Conservation (phyloP, 2,113 vertebrate species). For the Phalacrocorax brasilianus region DNA sequence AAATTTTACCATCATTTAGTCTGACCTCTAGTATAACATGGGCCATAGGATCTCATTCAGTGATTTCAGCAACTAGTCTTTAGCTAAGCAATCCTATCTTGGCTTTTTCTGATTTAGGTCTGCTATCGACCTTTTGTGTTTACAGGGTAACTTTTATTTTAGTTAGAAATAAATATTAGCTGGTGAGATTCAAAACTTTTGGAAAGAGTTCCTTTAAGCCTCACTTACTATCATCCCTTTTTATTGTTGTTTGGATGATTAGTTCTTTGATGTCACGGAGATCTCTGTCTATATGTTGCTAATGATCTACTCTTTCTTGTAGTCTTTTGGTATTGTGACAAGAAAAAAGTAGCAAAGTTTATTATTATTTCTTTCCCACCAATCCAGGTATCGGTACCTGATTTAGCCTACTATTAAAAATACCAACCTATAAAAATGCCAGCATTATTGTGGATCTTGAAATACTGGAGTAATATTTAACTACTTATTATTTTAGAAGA, state of each 20-base stretch:
- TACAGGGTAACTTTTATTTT: neutral
- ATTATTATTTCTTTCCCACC: neutral
- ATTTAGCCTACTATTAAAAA: neutral
- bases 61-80: neutral
- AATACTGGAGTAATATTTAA: neutral
- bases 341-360: neutral
- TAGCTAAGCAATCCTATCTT: neutral
- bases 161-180: neutral
- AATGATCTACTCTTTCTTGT: neutral
- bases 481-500: neutral
- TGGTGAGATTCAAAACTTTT: neutral
- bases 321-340: neutral
- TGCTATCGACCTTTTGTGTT: neutral
- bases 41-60: neutral
- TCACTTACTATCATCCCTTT: neutral
- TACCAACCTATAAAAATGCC: neutral
- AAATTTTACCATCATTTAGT: neutral
- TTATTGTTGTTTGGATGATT: neutral
- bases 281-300: neutral
- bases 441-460: neutral
- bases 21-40: neutral
- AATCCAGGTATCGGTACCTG: fast-evolving
- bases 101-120: neutral
- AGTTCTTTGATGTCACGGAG: neutral
- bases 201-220: neutral